Evolutionary conservation across 1,140 invertebrate species (phyloP).

Genomic region (Euwallacea similis): DNA sequence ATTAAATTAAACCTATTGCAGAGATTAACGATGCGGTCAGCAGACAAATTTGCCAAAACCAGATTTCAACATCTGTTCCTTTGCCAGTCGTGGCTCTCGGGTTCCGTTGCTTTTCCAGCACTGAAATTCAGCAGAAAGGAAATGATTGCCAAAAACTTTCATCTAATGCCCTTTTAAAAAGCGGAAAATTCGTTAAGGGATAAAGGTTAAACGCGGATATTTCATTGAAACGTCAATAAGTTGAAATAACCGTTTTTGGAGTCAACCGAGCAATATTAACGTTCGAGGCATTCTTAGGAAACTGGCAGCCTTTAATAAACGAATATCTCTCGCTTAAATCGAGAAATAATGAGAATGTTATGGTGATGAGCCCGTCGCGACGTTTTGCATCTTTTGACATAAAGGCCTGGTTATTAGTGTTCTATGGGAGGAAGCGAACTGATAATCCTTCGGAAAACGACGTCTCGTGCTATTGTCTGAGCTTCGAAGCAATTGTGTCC

Average conservation of each 20-base stretch:
- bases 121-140: slow-evolving; percentile 5
- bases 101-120: slow-evolving; percentile 12
- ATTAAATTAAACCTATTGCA: too few relatives aligned
- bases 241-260: slow-evolving; percentile 3
- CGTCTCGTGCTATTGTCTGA: slow-evolving; percentile 16
- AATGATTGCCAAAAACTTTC: slow-evolving; percentile 27
- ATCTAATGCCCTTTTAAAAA: slow-evolving; percentile 22
- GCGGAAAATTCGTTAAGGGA: slow-evolving; percentile 16
- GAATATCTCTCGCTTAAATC: slow-evolving; percentile 11
- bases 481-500: too few relatives aligned
- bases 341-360: slow-evolving; percentile 33
- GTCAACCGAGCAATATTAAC: slow-evolving; percentile 2
- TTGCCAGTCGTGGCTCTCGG: slow-evolving; percentile 24
- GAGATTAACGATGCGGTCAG: slow-evolving; percentile 27
- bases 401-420: slow-evolving; percentile 26
- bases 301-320: slow-evolving; percentile 9
- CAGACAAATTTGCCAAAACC: slow-evolving; percentile 29
- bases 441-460: slow-evolving; percentile 19
- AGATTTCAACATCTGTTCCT: slow-evolving; percentile 26
- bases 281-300: slow-evolving; percentile 5
- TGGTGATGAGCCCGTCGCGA: slow-evolving; percentile 31
- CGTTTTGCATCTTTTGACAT: slow-evolving; percentile 23
- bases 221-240: neutral
- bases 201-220: slow-evolving; percentile 10
- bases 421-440: slow-evolving; percentile 17